Percentiles rank a stretch among this genome's conserved stretches.
Evolutionary conservation across 2,888 invertebrate species (phyloP).

Genomic region (Cephus pygmeus): DNA sequence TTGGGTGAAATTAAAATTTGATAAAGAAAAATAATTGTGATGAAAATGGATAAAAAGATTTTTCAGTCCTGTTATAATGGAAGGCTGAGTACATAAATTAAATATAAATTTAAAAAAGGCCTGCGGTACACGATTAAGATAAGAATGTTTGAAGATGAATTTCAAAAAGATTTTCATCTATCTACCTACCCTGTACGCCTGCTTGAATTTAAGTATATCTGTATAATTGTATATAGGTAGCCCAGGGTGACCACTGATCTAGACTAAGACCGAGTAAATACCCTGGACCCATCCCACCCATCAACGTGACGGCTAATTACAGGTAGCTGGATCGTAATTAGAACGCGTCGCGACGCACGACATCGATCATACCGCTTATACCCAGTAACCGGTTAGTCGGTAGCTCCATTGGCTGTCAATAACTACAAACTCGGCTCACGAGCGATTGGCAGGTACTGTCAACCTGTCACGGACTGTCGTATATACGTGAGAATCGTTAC

Average conservation of each 20-base stretch:
- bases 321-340: conserved; percentile 49
- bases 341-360: conserved; percentile 51
- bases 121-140: too few species aligned
- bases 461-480: background rate
- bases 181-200: too few species aligned
- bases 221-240: too few species aligned
- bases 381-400: conserved; percentile 36
- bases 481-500: background rate
- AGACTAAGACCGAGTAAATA: background rate
- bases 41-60: too few species aligned
- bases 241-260: background rate
- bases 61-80: too few species aligned
- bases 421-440: conserved; percentile 45
- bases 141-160: too few species aligned
- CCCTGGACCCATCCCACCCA: background rate
- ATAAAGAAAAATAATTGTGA: too few species aligned
- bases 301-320: conserved; percentile 41
- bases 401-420: conserved; percentile 49
- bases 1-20: too few species aligned
- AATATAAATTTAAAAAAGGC: too few species aligned
- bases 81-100: too few species aligned
- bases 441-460: conserved; percentile 2
- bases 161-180: too few species aligned
- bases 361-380: conserved; percentile 49
- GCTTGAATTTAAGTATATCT: too few species aligned